These are phyloP conservation scores for Melanotaenia boesemani DNA, from an alignment of 2,797 vertebrate genomes.

Conservation along the genomic window DNA sequence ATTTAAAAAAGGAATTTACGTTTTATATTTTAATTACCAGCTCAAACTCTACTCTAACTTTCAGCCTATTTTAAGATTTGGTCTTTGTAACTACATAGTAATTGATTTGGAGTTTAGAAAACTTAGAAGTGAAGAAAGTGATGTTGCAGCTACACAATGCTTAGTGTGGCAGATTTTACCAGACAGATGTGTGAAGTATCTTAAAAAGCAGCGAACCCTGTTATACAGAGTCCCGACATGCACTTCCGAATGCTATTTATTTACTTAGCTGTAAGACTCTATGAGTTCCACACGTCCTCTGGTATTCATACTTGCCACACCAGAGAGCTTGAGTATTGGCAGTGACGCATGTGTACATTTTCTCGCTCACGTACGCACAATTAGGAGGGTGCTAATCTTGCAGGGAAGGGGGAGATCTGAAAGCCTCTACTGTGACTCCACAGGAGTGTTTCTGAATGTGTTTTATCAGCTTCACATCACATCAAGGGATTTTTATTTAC, in stretches of 20 bases:
- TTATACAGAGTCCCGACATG: slow-evolving; percentile 13
- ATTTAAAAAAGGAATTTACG: background rate
- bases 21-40: background rate
- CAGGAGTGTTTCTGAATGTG: slow-evolving; percentile 8
- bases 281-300: slow-evolving; percentile 60
- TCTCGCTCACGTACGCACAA: slow-evolving; percentile 68
- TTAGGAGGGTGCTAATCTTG: slow-evolving; percentile 60
- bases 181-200: slow-evolving; percentile 11
- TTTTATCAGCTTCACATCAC: slow-evolving; percentile 20
- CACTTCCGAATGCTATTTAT: slow-evolving; percentile 59
- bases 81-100: too few species aligned
- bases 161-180: slow-evolving; percentile 6
- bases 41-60: background rate
- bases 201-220: slow-evolving; percentile 10
- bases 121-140: background rate
- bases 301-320: slow-evolving; percentile 56
- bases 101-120: background rate
- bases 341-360: slow-evolving; percentile 65
- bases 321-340: slow-evolving; percentile 51
- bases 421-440: slow-evolving; percentile 30
- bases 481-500: slow-evolving; percentile 7
- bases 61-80: too few species aligned
- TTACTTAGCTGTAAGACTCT: slow-evolving; percentile 55
- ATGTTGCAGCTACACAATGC: too few species aligned
- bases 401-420: slow-evolving; percentile 23